Base-by-base conservation (phyloP, 2,888 invertebrate genomes). In the Piscicola geometra region DNA sequence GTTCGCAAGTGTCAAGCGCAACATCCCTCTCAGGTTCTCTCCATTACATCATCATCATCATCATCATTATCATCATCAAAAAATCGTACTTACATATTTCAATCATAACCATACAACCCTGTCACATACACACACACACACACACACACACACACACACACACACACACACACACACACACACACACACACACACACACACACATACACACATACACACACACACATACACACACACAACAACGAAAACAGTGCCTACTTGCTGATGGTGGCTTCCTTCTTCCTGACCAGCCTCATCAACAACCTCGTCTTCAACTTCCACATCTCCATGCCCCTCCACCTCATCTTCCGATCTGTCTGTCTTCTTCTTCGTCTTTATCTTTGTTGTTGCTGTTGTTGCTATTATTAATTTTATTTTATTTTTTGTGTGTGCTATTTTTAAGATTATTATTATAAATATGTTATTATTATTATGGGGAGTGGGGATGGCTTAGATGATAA, bases 271-370 rank as follows among this genome's bases (percentile, higher is more conserved):
- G 87, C 89, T 18, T 91, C 96, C 87, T 98, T 97, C 86, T 97
- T 96, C 86, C 87, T 93, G 0, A 90, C 92, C 25, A 97, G 93
- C 85, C 82, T 85, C 9, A 78, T 83, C 35, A 88, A 87, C 80
- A 99, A 98, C 85, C 93, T 93, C 88, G 96, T 96, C 0, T 93
- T 98, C 82, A 91, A 92, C 84, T 98, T 94, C 83, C 94, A 97
- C 85, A 95, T 99, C 82, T 91, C 98, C 0, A 96, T 99, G 91
- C 97, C 98, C 0, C 87, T 99, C 68, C 98, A 98, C 84, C 96
- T 98, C 92, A 98, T 99, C 84, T 99, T 99, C 86, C 89, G 97
- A 88, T 91, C 97, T 76, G 92, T 92, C 87, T 88, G n/a, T n/a
- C n/a, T n/a, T n/a, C n/a, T n/a, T n/a, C n/a, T n/a, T n/a, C n/a